A percentile compares a stretch with the other conserved stretches of the same genome.
Evolutionary conservation across 2,113 vertebrate genomes (phyloP).

Genomic region (Caretta caretta): DNA sequence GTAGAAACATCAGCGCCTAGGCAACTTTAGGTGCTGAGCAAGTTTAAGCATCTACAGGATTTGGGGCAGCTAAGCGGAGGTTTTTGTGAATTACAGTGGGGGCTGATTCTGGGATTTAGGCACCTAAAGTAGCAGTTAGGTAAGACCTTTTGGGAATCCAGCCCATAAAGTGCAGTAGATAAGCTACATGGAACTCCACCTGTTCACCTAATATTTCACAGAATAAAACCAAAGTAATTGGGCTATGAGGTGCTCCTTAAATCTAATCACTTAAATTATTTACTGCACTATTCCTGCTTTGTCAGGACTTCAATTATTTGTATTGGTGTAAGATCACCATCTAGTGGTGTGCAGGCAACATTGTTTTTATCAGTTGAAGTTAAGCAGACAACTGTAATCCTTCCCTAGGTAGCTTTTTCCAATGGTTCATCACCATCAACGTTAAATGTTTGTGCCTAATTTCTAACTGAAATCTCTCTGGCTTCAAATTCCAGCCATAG

Average conservation of each 20-base stretch:
- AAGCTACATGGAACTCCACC: neutral
- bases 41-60: neutral
- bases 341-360: slow-evolving; percentile 40
- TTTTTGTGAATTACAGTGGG: neutral
- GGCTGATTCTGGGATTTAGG: neutral
- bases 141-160: neutral
- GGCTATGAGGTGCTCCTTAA: neutral
- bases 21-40: neutral
- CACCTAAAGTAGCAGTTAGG: neutral
- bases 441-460: neutral
- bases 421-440: neutral
- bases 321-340: neutral
- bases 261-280: fast-evolving
- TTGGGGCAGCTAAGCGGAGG: neutral
- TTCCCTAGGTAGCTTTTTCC: neutral
- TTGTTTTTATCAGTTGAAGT: fast-evolving
- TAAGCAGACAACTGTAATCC: neutral
- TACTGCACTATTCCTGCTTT: slow-evolving; percentile 18
- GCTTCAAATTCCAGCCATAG: neutral
- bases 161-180: neutral
- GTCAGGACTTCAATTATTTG: neutral
- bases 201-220: neutral
- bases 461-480: neutral
- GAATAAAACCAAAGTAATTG: neutral
- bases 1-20: neutral